These are phyloP conservation scores for Pachycephus smyrnensis DNA, from an alignment of 2,888 invertebrate genomes.

Conservation along the genomic window DNA sequence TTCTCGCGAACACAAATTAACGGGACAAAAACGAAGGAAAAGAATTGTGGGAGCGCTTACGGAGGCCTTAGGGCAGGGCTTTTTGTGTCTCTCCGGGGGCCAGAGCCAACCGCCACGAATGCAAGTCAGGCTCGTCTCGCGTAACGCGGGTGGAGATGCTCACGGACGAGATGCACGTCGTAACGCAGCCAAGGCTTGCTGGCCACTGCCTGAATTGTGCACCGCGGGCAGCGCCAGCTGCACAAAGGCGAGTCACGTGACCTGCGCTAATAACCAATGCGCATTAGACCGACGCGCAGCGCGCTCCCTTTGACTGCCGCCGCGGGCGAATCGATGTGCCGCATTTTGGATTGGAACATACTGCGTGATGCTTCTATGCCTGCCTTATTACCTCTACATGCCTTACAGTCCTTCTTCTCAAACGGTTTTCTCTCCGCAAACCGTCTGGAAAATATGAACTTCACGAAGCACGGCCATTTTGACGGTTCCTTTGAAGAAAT, in stretches of 20 bases:
- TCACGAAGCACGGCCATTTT: not conserved
- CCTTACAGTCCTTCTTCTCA: not conserved
- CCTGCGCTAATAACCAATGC: slow-evolving; percentile 14
- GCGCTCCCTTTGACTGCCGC: slow-evolving; percentile 7
- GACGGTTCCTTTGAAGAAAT: not conserved
- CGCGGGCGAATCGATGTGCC: slow-evolving; percentile 5
- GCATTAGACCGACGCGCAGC: slow-evolving; percentile 11
- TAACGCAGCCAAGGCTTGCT: slow-evolving; percentile 54
- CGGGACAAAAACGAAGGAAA: slow-evolving; percentile 19
- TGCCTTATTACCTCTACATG: not conserved
- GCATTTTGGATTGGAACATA: not conserved
- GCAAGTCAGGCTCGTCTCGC: slow-evolving; percentile 27
- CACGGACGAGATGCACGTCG: slow-evolving; percentile 39
- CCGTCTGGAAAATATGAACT: not conserved
- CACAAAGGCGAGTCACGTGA: slow-evolving; percentile 28
- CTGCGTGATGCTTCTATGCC: not conserved
- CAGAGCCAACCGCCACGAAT: slow-evolving; percentile 14
- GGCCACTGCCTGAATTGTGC: slow-evolving; percentile 44
- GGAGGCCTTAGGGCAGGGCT: slow-evolving; percentile 15
- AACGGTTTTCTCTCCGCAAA: not conserved
- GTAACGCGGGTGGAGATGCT: slow-evolving; percentile 19
- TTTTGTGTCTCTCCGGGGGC: slow-evolving; percentile 8
- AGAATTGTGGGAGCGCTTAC: slow-evolving; percentile 1
- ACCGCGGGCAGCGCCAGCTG: slow-evolving; percentile 21
- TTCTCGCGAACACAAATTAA: slow-evolving; percentile 15